Evolutionary conservation across 2,888 invertebrate species (phyloP).

Genomic region (Ephialtes manifestator): DNA sequence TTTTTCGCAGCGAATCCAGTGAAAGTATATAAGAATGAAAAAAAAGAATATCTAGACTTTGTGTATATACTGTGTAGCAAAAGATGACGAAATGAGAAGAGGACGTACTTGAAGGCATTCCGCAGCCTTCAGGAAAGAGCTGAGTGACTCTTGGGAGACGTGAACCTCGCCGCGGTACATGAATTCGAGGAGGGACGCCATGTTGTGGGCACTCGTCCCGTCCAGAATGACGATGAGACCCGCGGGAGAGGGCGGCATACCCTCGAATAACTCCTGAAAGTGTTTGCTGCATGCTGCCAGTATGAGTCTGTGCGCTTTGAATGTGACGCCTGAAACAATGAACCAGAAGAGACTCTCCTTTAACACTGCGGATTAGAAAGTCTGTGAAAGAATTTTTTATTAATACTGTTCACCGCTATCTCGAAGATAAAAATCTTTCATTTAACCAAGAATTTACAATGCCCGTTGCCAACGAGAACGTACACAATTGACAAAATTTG

Average conservation of each 20-base stretch:
- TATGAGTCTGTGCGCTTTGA: constrained; percentile 96
- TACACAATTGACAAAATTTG: not conserved
- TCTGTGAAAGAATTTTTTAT: not conserved
- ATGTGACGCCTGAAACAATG: constrained; percentile 91
- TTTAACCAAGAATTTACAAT: not conserved
- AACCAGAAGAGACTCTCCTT: constrained; percentile 46
- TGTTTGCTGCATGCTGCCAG: constrained; percentile 97
- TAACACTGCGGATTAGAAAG: not conserved
- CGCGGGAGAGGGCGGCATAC: constrained; percentile 93
- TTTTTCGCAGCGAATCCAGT: too few species aligned
- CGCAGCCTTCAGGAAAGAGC: constrained; percentile 96
- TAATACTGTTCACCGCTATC: not conserved
- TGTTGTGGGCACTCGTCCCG: constrained; percentile 95
- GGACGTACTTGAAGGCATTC: constrained; percentile 93
- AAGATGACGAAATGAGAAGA: constrained; percentile 31
- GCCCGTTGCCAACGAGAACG: too few species aligned
- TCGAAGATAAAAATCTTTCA: not conserved
- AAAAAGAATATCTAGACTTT: too few species aligned
- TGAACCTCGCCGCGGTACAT: constrained; percentile 98
- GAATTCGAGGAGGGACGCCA: constrained; percentile 96
- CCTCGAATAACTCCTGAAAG: constrained; percentile 96
- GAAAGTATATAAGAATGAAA: not conserved
- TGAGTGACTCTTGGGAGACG: constrained; percentile 96
- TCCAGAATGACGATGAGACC: constrained; percentile 95
- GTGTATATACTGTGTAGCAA: not conserved